Conservation (phyloP, 1,140 invertebrate species). For the Drosophila navojoa region DNA sequence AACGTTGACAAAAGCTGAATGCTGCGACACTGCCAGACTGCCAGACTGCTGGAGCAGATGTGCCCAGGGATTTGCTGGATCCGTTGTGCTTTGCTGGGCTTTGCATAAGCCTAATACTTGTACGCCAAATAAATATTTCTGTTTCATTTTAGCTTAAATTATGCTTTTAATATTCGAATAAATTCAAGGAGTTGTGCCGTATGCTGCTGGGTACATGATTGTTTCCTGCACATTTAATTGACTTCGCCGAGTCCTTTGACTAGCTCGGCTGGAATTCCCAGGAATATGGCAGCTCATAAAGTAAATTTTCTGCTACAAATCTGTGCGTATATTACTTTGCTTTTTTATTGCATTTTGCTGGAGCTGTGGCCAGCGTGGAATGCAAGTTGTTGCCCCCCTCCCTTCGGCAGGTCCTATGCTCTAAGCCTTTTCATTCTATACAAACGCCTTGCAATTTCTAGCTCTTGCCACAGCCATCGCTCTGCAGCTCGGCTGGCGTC, state of each 20-base stretch:
- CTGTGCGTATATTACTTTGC: slow-evolving; percentile 50
- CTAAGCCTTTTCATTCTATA: slow-evolving; percentile 50
- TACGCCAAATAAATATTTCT: slow-evolving; percentile 2
- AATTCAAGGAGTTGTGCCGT: background rate
- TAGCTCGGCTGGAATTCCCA: slow-evolving; percentile 1
- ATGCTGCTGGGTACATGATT: background rate
- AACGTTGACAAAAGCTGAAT: slow-evolving; percentile 33
- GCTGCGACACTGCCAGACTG: background rate
- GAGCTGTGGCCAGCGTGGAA: slow-evolving; percentile 36
- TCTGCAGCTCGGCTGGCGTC: slow-evolving; percentile 44
- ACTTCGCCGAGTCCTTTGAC: background rate
- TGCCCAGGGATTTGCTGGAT: background rate
- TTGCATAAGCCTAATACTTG: background rate
- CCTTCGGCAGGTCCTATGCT: slow-evolving; percentile 6
- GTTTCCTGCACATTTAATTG: background rate
- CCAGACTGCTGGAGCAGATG: background rate
- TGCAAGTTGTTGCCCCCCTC: slow-evolving; percentile 31
- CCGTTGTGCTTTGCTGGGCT: slow-evolving; percentile 1
- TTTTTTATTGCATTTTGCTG: slow-evolving; percentile 12
- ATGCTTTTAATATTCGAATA: background rate
- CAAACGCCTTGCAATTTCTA: slow-evolving; percentile 72
- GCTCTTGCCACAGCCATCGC: slow-evolving; percentile 34
- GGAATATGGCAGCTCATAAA: slow-evolving; percentile 41
- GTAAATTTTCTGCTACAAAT: slow-evolving; percentile 64
- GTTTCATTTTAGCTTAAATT: background rate